phyloP scores from a whole-genome alignment of 2,888 invertebrate genomes.

The Mythimna lalbum region DNA sequence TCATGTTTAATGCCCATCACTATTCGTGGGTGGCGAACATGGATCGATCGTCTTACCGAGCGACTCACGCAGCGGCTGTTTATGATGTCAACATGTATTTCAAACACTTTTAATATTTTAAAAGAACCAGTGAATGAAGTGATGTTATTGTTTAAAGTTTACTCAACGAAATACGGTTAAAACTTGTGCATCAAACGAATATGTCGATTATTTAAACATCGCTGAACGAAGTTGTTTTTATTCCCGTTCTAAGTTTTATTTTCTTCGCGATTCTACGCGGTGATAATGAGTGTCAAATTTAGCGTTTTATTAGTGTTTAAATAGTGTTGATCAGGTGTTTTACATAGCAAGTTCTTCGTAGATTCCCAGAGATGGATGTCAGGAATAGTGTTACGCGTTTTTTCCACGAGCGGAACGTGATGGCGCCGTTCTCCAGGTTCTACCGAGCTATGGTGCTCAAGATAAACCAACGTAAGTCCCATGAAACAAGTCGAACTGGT shows the following conservation, averaged over 20 bases:
- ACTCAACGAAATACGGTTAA: slow-evolving; percentile 41
- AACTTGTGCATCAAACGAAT: slow-evolving; percentile 44
- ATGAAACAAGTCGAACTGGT: not conserved
- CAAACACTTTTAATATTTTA: slow-evolving; percentile 61
- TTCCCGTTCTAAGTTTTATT: slow-evolving; percentile 64
- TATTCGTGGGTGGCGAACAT: slow-evolving; percentile 54
- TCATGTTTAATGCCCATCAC: slow-evolving; percentile 27
- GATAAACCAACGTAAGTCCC: slow-evolving; percentile 86
- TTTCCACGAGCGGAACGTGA: slow-evolving; percentile 78
- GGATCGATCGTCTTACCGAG: slow-evolving; percentile 69
- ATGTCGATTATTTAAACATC: slow-evolving; percentile 53
- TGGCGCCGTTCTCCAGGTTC: slow-evolving; percentile 85
- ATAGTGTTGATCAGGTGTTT: slow-evolving; percentile 68
- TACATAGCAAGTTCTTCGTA: slow-evolving; percentile 59
- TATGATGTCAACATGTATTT: slow-evolving; percentile 83
- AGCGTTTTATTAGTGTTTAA: slow-evolving; percentile 80
- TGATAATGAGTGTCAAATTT: slow-evolving; percentile 90
- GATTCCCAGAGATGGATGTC: slow-evolving; percentile 73
- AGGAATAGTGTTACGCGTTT: slow-evolving; percentile 74
- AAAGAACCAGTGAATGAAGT: slow-evolving; percentile 52
- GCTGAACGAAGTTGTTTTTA: slow-evolving; percentile 56
- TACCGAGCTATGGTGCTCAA: slow-evolving; percentile 88
- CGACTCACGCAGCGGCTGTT: slow-evolving; percentile 76
- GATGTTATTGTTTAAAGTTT: slow-evolving; percentile 49
- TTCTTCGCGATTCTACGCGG: slow-evolving; percentile 70